These are phyloP conservation scores for Diorhabda sublineata DNA, from an alignment of 1,140 invertebrate species.

Conservation along the genomic window DNA sequence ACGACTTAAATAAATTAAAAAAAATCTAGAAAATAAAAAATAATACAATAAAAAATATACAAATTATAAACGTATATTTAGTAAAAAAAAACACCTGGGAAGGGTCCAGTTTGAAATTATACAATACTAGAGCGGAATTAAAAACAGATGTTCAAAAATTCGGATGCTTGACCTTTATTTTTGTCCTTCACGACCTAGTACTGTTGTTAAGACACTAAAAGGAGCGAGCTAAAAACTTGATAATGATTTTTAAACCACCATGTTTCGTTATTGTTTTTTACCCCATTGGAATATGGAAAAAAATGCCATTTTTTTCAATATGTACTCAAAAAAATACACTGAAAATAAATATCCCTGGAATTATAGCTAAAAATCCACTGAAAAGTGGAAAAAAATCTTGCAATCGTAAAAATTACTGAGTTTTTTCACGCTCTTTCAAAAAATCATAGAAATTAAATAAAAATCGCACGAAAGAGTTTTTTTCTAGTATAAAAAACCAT, in stretches of 20 bases:
- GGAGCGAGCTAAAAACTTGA: background rate
- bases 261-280: too few relatives aligned
- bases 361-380: too few relatives aligned
- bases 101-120: background rate
- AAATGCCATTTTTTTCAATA: too few relatives aligned
- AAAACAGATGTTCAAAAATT: background rate
- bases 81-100: constrained; percentile 4
- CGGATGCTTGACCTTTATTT: background rate
- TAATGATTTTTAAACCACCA: background rate
- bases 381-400: too few relatives aligned
- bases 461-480: too few relatives aligned
- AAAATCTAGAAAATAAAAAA: constrained; percentile 10
- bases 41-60: constrained; percentile 9
- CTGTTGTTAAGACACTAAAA: constrained; percentile 3
- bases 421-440: too few relatives aligned
- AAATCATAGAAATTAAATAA: too few relatives aligned
- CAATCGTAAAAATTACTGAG: too few relatives aligned
- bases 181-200: background rate
- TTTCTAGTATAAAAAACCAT: too few relatives aligned
- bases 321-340: too few relatives aligned
- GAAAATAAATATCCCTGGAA: too few relatives aligned
- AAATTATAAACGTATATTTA: background rate
- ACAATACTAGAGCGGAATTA: background rate
- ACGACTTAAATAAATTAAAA: constrained; percentile 7
- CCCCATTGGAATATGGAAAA: too few relatives aligned